A percentile compares a stretch with the other conserved stretches of the same genome.
Evolutionary conservation across 1,140 invertebrate genomes (phyloP).

Genomic region (Panagrolaimus sp.): DNA sequence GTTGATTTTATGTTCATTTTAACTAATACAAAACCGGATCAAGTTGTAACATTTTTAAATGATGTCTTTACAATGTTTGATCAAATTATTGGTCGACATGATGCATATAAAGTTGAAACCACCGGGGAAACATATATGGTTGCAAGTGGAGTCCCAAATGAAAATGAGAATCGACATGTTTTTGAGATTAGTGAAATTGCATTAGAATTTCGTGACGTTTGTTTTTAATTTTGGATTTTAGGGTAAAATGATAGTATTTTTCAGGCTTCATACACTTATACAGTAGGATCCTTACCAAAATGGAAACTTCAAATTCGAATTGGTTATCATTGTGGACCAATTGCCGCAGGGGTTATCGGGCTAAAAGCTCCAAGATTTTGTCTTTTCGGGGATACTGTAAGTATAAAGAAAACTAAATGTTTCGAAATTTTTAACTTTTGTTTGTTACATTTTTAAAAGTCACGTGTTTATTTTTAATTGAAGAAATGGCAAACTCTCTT

Average conservation of each 20-base stretch:
- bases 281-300: conserved; percentile 38
- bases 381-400: conserved; percentile 77
- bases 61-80: conserved; percentile 75
- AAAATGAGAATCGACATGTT: conserved; percentile 69
- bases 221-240: conserved; percentile 44
- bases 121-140: conserved; percentile 75
- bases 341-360: conserved; percentile 65
- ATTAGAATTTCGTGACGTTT: conserved; percentile 58
- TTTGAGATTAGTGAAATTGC: conserved; percentile 65
- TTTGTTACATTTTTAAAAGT: too few species aligned
- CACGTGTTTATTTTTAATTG: too few species aligned
- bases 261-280: conserved; percentile 41
- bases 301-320: conserved; percentile 56
- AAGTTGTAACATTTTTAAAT: conserved; percentile 72
- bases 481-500: too few species aligned
- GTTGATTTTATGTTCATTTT: conserved; percentile 52
- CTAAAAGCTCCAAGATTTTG: conserved; percentile 63
- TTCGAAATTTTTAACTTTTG: too few species aligned
- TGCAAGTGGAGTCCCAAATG: conserved; percentile 74
- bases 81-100: conserved; percentile 72
- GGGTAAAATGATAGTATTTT: background rate
- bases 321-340: conserved; percentile 61
- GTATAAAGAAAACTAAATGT: conserved; percentile 79
- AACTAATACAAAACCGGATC: conserved; percentile 59
- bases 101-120: conserved; percentile 69